These are phyloP conservation scores for Tenebrio molitor DNA, from an alignment of 1,140 invertebrate genomes.

Conservation along the genomic window DNA sequence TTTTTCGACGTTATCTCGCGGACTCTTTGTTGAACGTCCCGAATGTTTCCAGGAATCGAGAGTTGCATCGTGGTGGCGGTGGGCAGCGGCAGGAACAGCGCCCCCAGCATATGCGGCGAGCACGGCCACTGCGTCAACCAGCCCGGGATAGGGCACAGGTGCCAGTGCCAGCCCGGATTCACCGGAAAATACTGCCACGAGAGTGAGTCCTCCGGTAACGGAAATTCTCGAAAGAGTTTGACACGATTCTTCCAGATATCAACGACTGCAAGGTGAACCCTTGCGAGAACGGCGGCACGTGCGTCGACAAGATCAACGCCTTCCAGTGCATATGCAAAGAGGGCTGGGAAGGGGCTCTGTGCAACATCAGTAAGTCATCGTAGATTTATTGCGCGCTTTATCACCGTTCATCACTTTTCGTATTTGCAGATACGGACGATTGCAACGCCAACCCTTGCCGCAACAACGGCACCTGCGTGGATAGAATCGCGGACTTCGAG, in stretches of 20 bases:
- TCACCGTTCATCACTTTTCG: no score
- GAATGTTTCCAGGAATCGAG: slow-evolving; percentile 66
- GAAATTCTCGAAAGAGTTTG: background rate
- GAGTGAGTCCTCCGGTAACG: slow-evolving; percentile 68
- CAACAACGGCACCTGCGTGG: slow-evolving; percentile 83
- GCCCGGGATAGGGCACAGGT: slow-evolving; percentile 74
- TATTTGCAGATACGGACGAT: slow-evolving; percentile 82
- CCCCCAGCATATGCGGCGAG: slow-evolving; percentile 77
- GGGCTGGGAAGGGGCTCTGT: slow-evolving; percentile 76
- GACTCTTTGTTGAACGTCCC: no score
- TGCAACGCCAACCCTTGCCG: slow-evolving; percentile 81
- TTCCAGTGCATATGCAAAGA: slow-evolving; percentile 85
- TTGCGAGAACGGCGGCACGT: slow-evolving; percentile 82
- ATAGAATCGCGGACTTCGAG: slow-evolving; percentile 80
- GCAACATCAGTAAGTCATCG: slow-evolving; percentile 74
- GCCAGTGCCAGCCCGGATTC: slow-evolving; percentile 83
- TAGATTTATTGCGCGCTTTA: no score
- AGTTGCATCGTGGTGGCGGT: slow-evolving; percentile 70
- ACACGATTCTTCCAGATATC: slow-evolving; percentile 69
- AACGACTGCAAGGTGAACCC: slow-evolving; percentile 81
- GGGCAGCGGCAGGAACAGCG: slow-evolving; percentile 61
- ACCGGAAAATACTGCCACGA: slow-evolving; percentile 82
- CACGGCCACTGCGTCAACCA: slow-evolving; percentile 82
- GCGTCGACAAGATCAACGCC: slow-evolving; percentile 81
- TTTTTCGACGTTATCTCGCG: slow-evolving; percentile 20